Base-by-base conservation (phyloP, 2,113 vertebrate genomes). In the Melanotaenia duboulayi region DNA sequence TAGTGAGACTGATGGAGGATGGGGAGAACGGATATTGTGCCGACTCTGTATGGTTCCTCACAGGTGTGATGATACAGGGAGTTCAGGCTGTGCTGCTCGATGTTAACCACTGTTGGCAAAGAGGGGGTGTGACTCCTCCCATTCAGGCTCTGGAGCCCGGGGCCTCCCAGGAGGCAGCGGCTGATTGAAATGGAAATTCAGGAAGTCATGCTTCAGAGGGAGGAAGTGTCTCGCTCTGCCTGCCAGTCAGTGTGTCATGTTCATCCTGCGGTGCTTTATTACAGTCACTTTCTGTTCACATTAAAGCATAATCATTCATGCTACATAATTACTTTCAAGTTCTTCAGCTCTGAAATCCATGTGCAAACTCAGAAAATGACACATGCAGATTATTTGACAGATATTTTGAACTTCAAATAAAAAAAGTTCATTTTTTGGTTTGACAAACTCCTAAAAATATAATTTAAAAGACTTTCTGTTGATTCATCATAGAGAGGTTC, bases 151-250 rank as follows among this genome's bases (percentile, higher is more conserved):
- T 23, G 54, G 76, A 73, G 64, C 76, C 16, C 35, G 66, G 76
- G 76, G 76, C 56, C 60, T 78, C 86, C 85, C 85, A 83, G 74
- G 82, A 73, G 76, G 69, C 73, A 37, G 52, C 59, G 22, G 63
- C 64, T 86, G 90, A 91, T 92, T 92, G 90, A 94, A 92, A 91
- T 93, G 88, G 86, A 92, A 93, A 92, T 92, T 78, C 40, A 65
- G 82, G 78, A 87, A 81, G 81, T 78, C 72, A 76, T 46, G 69
- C 68, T 83, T 91, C 71, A 80, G 80, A 87, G 72, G 74, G 65
- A 81, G 85, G 72, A 88, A 80, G 74, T 56, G 65, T 86, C 69
- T 87, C 9, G 12, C 44, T 76, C 71, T 80, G 39, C 39, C 54
- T 79, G 85, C 70, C 80, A 80, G 76, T 85, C 76, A 78, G 70